Conservation (phyloP, 2,113 vertebrate species). For the Lophotis ruficrista region DNA sequence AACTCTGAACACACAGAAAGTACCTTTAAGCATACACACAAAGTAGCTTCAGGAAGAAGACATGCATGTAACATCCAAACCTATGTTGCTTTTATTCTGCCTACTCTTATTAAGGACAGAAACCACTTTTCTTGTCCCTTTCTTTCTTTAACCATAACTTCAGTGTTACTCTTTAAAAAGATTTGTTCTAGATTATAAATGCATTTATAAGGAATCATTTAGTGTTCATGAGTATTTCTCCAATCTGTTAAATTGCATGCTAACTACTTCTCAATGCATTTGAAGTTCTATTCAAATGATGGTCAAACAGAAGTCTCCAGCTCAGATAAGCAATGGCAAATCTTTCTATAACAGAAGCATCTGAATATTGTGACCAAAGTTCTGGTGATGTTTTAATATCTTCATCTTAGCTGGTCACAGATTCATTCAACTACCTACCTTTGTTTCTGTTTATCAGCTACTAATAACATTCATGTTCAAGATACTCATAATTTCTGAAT, state of each 20-base stretch:
- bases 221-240: not conserved
- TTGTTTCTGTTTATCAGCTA: not conserved
- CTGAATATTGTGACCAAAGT: not conserved
- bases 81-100: not conserved
- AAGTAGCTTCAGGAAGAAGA: not conserved
- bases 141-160: not conserved
- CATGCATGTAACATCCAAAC: not conserved
- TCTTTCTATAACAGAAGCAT: not conserved
- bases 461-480: not conserved
- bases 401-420: not conserved
- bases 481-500: not conserved
- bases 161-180: not conserved
- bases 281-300: not conserved
- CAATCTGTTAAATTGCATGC: not conserved
- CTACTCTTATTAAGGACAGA: not conserved
- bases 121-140: not conserved
- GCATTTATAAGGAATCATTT: not conserved
- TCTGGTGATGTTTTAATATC: not conserved
- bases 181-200: not conserved
- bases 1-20: not conserved
- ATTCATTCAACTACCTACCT: not conserved
- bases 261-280: not conserved
- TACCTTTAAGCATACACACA: not conserved
- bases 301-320: not conserved
- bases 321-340: not conserved